These are phyloP conservation scores for Palythoa grandiflora DNA, from an alignment of 92 coral and sea anemone species.

Conservation along the genomic window DNA sequence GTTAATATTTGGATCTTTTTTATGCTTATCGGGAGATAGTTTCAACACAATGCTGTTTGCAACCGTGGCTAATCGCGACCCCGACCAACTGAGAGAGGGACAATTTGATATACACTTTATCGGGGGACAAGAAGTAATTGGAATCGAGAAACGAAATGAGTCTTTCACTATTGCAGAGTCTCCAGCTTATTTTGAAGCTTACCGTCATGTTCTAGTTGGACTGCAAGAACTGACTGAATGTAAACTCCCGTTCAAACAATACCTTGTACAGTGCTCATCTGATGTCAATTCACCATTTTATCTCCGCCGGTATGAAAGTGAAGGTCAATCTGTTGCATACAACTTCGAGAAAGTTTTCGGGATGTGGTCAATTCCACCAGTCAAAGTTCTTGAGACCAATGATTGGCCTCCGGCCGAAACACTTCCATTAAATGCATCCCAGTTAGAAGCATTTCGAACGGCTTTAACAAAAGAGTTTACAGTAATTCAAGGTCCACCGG, in stretches of 20 bases:
- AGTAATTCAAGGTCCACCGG: conserved; percentile 88
- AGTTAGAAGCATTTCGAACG: conserved; percentile 77
- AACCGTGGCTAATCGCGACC: conserved; percentile 73
- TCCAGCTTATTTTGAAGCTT: conserved; percentile 82
- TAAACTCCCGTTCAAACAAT: conserved; percentile 76
- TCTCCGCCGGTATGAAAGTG: conserved; percentile 41
- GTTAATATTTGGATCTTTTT: conserved; percentile 76
- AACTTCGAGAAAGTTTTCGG: conserved; percentile 52
- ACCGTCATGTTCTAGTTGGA: conserved; percentile 81
- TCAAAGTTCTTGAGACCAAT: conserved; percentile 49
- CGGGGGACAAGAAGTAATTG: conserved; percentile 64
- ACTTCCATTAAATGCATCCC: conserved; percentile 73
- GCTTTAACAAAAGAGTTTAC: conserved; percentile 84
- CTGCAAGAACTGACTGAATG: conserved; percentile 66
- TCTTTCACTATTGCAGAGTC: conserved; percentile 79
- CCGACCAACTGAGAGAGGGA: conserved; percentile 62
- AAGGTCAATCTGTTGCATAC: conserved; percentile 46
- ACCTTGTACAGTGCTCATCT: conserved; percentile 69
- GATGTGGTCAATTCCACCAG: background rate
- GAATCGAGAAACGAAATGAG: conserved; percentile 54
- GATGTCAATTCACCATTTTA: conserved; percentile 78
- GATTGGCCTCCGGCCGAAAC: conserved; percentile 71
- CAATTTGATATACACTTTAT: conserved; percentile 63
- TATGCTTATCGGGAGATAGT: conserved; percentile 70
- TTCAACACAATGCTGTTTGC: conserved; percentile 75